Base-by-base conservation (phyloP, 2,797 vertebrate species). In the Poeciliopsis infans region DNA sequence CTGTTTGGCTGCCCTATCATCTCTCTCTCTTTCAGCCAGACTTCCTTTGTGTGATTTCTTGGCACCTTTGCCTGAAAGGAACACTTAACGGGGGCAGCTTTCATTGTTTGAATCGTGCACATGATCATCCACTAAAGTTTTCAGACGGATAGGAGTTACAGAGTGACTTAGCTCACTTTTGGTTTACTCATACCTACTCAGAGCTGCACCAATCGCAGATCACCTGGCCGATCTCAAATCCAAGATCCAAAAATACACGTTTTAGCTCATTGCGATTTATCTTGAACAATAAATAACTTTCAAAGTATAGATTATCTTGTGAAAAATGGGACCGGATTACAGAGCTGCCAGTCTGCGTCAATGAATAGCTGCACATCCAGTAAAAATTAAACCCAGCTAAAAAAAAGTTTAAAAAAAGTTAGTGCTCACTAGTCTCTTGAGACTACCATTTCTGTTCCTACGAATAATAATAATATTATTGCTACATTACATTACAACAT, bases 1-100 rank as follows among this genome's bases (percentile, higher is more conserved):
- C 16, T 66, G 72, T 83, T 76, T 76, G n/a, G 76, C 74, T 71
- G 80, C 55, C 69, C 36, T 74, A 77, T 86, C 79, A 53, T 79
- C 51, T 53, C 51, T 68, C 76, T 39, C 76, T 39, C 41, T 80
- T 68, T 33, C 11, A 43, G 70, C 80, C 80, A 33, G 47, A 76
- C 87, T 88, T 75, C 81, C 77, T 77, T 57, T 64, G 61, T 18
- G 6, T 84, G 73, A 46, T 23, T 23, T 53, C 4, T 3, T 74
- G 39, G 6, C 25, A 3, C 49, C 39, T 69, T 25, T 57, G 75
- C 74, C 86, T 84, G 83, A 77, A 87, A 83, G 43, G 59, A 7
- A 18, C 74, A 46, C 61, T 78, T 74, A 51, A 39, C 1, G 20
- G 20, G 20, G 51, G 46, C 79, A 2, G 13, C 78, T 79, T 74